Evolutionary conservation across 1,140 invertebrate genomes (phyloP).

Genomic region (Lanistes nyassanus): DNA sequence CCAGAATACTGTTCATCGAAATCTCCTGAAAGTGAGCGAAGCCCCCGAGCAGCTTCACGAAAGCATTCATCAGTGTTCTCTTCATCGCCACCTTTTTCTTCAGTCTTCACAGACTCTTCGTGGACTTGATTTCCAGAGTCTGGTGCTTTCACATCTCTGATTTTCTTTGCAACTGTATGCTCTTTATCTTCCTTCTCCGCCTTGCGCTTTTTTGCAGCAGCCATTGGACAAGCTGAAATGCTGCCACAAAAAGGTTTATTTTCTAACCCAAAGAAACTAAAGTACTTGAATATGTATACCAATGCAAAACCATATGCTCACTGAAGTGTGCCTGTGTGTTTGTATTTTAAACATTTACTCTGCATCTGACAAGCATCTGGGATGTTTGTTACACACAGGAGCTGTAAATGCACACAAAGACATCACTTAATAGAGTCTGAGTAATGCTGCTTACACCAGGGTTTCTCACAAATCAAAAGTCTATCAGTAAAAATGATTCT

Average conservation of each 20-base stretch:
- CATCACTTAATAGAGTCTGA: too few species aligned
- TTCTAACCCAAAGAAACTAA: background rate
- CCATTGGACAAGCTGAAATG: constrained; percentile 51
- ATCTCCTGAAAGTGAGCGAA: constrained; percentile 81
- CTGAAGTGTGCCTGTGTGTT: background rate
- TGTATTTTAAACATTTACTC: background rate
- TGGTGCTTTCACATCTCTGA: background rate
- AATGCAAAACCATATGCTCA: background rate
- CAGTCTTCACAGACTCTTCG: background rate
- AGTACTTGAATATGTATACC: background rate
- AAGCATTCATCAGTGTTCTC: constrained; percentile 82
- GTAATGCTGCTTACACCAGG: too few species aligned
- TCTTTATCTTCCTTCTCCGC: constrained; percentile 29
- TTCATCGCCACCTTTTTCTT: constrained; percentile 53
- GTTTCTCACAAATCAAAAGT: too few species aligned
- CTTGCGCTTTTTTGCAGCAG: constrained; percentile 45
- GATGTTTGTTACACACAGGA: too few species aligned
- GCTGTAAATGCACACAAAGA: too few species aligned
- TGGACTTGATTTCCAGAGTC: background rate
- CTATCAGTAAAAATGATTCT: too few species aligned
- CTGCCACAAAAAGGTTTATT: constrained; percentile 30
- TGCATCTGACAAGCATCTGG: background rate
- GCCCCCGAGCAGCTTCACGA: constrained; percentile 84
- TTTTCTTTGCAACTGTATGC: background rate
- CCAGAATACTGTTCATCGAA: constrained; percentile 26